These are phyloP conservation scores for Sesia apiformis DNA, from an alignment of 2,888 invertebrate genomes.

Conservation along the genomic window DNA sequence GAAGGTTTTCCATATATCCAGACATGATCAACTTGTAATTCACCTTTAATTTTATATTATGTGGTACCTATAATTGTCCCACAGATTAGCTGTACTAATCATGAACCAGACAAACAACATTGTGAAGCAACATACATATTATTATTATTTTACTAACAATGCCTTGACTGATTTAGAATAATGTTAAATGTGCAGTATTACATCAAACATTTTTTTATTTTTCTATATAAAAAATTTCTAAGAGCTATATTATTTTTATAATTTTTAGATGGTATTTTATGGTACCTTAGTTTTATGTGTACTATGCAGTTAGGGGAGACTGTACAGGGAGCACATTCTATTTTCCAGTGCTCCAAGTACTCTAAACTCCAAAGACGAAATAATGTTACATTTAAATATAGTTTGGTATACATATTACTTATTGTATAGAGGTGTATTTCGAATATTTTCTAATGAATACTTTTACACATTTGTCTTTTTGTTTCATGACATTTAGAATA, in stretches of 20 bases:
- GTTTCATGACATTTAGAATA: conserved; percentile 29
- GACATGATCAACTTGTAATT: conserved; percentile 46
- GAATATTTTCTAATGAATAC: conserved; percentile 35
- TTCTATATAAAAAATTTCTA: conserved; percentile 53
- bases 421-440: conserved; percentile 21
- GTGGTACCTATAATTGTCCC: conserved; percentile 22
- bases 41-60: conserved; percentile 29
- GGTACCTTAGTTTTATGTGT: conserved; percentile 30
- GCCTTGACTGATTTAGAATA: conserved; percentile 70
- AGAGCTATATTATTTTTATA: conserved; percentile 65
- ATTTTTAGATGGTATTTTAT: conserved; percentile 43
- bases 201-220: conserved; percentile 57
- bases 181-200: conserved; percentile 67
- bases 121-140: conserved; percentile 23
- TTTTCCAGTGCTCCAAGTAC: conserved; percentile 41
- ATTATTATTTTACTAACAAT: conserved; percentile 43
- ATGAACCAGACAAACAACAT: conserved; percentile 27
- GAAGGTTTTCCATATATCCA: conserved; percentile 17
- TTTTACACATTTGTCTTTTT: conserved; percentile 25
- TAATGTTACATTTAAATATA: conserved; percentile 13
- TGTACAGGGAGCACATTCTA: conserved; percentile 26
- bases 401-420: conserved; percentile 19
- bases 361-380: conserved; percentile 44
- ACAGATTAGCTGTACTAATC: conserved; percentile 30
- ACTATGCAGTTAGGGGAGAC: conserved; percentile 25